These are phyloP conservation scores for Tipula lateralis DNA, from an alignment of 2,888 invertebrate species.

Conservation along the genomic window DNA sequence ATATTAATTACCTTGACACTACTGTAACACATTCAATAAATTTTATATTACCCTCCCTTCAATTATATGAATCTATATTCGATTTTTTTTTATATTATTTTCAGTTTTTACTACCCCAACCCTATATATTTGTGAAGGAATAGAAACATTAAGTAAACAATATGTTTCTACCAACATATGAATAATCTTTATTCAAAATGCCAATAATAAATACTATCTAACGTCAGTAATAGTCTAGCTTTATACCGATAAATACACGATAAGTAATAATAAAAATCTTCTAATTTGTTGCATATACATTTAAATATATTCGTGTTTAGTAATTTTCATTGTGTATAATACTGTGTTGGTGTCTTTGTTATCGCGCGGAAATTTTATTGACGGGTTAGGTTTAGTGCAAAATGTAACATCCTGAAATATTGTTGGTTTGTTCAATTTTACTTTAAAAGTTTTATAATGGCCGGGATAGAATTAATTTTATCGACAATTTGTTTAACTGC, in stretches of 20 bases:
- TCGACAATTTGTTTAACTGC: slow-evolving; percentile 34
- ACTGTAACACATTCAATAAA: neutral
- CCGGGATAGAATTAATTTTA: slow-evolving; percentile 34
- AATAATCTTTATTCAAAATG: slow-evolving; percentile 4
- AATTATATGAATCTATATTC: neutral
- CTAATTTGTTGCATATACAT: neutral
- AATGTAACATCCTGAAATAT: neutral
- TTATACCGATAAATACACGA: neutral
- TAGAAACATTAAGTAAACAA: neutral
- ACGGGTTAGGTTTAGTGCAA: neutral
- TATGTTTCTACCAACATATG: neutral
- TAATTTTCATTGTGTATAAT: neutral
- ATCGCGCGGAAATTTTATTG: neutral
- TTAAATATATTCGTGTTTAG: neutral
- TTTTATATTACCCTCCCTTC: neutral
- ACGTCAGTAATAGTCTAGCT: neutral
- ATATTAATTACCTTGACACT: slow-evolving; percentile 5
- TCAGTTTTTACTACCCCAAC: neutral
- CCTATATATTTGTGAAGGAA: neutral
- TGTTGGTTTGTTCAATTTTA: neutral
- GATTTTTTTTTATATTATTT: neutral
- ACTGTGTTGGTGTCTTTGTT: neutral
- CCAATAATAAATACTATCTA: neutral
- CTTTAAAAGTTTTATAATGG: slow-evolving; percentile 30
- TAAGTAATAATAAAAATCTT: neutral